Conservation (phyloP, 2,113 vertebrate genomes). For the Nasalis larvatus region DNA sequence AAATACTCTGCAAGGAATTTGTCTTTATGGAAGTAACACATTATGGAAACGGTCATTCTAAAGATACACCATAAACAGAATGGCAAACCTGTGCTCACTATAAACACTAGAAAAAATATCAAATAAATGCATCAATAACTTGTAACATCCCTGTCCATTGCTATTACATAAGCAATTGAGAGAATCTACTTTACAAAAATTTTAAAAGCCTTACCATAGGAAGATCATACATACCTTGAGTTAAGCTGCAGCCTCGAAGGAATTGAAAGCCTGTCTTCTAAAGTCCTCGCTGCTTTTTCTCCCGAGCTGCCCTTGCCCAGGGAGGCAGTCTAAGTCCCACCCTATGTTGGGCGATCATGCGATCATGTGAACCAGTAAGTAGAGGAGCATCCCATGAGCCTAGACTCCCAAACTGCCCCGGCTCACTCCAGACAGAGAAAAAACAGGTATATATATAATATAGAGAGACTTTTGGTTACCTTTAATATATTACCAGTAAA, state of each 20-base stretch:
- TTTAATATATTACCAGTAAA: neutral
- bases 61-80: neutral
- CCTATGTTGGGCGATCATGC: neutral
- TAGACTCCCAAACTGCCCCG: neutral
- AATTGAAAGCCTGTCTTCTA: neutral
- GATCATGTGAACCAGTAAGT: neutral
- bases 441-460: neutral
- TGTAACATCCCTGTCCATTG: neutral
- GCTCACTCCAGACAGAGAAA: neutral
- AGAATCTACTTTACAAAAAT: neutral
- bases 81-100: neutral
- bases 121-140: neutral
- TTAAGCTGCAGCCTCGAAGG: neutral
- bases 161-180: neutral
- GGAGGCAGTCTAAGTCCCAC: neutral
- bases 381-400: neutral
- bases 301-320: neutral
- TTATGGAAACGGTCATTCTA: neutral
- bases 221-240: neutral
- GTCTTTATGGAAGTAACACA: neutral
- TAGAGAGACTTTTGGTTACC: neutral
- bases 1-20: neutral
- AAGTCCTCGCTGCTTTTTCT: neutral
- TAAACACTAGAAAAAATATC: conserved; percentile 10
- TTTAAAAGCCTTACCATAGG: neutral